Conservation (phyloP, 1,140 invertebrate genomes). For the Oryzaephilus surinamensis region DNA sequence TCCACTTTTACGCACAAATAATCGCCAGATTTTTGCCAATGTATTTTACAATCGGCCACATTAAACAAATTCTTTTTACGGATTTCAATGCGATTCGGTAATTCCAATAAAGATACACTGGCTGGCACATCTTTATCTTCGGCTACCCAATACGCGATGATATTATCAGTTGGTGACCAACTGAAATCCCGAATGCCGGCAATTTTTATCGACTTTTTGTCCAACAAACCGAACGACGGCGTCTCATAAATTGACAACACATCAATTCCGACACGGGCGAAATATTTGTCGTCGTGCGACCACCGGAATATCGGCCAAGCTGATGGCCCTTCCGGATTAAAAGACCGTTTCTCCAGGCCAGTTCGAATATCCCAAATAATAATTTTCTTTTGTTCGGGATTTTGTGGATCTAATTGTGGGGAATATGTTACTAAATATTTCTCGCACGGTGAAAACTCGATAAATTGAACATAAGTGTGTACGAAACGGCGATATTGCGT, state of each 20-base stretch:
- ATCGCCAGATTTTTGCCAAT: constrained; percentile 98
- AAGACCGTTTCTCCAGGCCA: constrained; percentile 85
- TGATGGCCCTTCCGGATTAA: constrained; percentile 71
- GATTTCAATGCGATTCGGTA: constrained; percentile 82
- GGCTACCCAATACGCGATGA: constrained; percentile 97
- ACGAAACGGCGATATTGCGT: constrained; percentile 83
- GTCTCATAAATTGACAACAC: constrained; percentile 93
- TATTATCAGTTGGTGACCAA: constrained; percentile 96
- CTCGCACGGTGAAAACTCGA: constrained; percentile 97
- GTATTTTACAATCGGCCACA: constrained; percentile 95
- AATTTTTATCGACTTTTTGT: constrained; percentile 92
- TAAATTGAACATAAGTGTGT: constrained; percentile 85
- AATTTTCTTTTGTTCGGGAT: constrained; percentile 56
- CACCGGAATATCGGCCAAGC: constrained; percentile 93
- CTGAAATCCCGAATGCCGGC: constrained; percentile 87
- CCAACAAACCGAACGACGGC: constrained; percentile 82
- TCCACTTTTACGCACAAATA: constrained; percentile 98
- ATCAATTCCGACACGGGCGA: constrained; percentile 79
- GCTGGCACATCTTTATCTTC: constrained; percentile 90
- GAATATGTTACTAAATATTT: constrained; percentile 92
- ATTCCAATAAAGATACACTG: constrained; percentile 71
- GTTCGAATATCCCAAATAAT: constrained; percentile 91
- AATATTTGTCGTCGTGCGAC: constrained; percentile 95
- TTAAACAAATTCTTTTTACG: constrained; percentile 96
- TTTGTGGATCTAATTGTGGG: constrained; percentile 54